Evolutionary conservation across 1,140 invertebrate species (phyloP).

Genomic region (Alviniconcha marisindica): DNA sequence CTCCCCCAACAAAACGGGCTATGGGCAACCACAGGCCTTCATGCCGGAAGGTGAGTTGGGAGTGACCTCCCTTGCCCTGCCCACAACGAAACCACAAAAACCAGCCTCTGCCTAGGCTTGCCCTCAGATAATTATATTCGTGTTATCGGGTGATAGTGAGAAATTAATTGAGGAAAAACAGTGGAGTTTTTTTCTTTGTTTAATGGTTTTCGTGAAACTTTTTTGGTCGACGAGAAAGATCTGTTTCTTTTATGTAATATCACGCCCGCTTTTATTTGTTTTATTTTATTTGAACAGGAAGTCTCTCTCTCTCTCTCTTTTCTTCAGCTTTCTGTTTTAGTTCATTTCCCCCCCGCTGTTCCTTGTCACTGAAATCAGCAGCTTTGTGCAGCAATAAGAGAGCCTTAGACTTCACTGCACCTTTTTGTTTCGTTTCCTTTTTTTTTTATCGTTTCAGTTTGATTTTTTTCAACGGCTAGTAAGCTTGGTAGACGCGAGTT

Average conservation of each 20-base stretch:
- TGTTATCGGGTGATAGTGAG: too few species aligned
- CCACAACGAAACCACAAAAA: conserved; percentile 17
- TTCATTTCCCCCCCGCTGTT: not conserved
- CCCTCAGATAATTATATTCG: too few species aligned
- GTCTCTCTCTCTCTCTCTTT: not conserved
- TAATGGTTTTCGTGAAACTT: too few species aligned
- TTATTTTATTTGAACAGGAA: not conserved
- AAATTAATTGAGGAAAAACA: too few species aligned
- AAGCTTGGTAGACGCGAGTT: not conserved
- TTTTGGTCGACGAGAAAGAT: too few species aligned
- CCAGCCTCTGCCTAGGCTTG: conserved; percentile 1
- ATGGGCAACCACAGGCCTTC: conserved; percentile 41
- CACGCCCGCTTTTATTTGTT: too few species aligned
- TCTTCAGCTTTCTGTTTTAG: not conserved
- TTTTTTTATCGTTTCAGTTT: not conserved
- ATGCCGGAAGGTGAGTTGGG: conserved; percentile 47
- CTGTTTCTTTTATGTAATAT: too few species aligned
- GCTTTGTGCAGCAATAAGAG: conserved; percentile 7
- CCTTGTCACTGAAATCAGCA: not conserved
- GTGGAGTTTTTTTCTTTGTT: too few species aligned
- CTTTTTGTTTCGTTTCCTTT: not conserved
- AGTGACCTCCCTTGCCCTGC: not conserved
- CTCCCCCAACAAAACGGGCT: conserved; percentile 43
- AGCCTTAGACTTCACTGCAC: conserved; percentile 32
- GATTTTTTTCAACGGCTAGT: not conserved